Evolutionary conservation across 2,113 vertebrate genomes (phyloP).

Genomic region (Oceanodroma tethys): DNA sequence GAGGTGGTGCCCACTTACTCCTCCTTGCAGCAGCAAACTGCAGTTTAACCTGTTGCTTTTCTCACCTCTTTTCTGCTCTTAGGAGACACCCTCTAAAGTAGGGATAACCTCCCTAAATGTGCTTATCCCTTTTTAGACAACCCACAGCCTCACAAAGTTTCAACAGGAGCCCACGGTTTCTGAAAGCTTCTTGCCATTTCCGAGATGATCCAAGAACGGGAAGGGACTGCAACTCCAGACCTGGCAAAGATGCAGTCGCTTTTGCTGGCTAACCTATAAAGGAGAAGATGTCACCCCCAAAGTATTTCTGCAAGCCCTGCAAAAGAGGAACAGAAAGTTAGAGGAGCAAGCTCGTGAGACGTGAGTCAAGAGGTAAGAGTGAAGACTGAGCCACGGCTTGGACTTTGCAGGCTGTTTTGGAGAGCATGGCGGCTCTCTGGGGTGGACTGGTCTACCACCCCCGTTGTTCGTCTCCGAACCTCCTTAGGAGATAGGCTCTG

Average conservation of each 20-base stretch:
- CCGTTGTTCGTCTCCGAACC: accelerated
- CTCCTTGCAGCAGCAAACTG: not conserved
- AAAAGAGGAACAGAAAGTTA: not conserved
- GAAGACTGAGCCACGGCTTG: not conserved
- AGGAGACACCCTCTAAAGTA: not conserved
- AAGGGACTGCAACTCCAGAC: not conserved
- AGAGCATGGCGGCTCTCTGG: not conserved
- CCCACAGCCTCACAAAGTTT: not conserved
- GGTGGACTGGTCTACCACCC: not conserved
- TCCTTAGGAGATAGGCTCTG: not conserved
- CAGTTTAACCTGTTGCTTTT: not conserved
- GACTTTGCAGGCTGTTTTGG: not conserved
- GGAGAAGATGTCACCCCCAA: not conserved
- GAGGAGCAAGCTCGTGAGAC: not conserved
- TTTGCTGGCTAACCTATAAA: not conserved
- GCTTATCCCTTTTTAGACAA: not conserved
- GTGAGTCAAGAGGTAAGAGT: not conserved
- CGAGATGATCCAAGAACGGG: not conserved
- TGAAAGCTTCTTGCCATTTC: not conserved
- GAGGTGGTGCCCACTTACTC: not conserved
- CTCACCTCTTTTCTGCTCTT: not conserved
- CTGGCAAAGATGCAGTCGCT: not conserved
- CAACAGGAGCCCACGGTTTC: not conserved
- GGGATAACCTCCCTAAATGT: not conserved
- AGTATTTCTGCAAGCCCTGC: not conserved